Evolutionary conservation across 2,888 invertebrate species (phyloP).

Genomic region (Cephus runcator): DNA sequence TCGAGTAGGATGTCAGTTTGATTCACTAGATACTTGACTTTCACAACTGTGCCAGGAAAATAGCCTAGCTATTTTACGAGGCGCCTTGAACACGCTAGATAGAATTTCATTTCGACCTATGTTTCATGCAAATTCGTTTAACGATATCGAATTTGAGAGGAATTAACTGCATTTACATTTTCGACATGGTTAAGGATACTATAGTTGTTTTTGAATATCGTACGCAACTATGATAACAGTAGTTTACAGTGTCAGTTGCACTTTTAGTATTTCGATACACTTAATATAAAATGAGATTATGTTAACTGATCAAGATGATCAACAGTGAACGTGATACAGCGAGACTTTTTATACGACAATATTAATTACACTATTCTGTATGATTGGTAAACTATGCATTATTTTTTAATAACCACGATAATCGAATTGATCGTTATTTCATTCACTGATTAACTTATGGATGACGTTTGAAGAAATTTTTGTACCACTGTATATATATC

Average conservation of each 20-base stretch:
- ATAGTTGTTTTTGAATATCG: neutral
- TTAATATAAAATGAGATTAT: neutral
- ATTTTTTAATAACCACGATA: neutral
- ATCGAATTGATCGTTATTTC: neutral
- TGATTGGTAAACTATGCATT: neutral
- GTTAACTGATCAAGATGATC: neutral
- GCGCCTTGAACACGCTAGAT: constrained; percentile 45
- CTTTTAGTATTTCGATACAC: neutral
- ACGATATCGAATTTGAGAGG: neutral
- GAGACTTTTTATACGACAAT: neutral
- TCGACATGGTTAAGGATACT: neutral
- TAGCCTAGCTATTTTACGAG: constrained; percentile 55
- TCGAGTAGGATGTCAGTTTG: constrained; percentile 34
- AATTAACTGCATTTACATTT: neutral
- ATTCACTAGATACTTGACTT: constrained; percentile 45
- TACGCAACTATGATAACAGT: neutral
- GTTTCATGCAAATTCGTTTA: neutral
- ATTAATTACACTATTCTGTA: neutral
- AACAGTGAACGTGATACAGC: neutral
- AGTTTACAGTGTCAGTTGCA: neutral
- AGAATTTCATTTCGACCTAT: constrained; percentile 38
- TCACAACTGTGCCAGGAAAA: constrained; percentile 56
- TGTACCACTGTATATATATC: neutral
- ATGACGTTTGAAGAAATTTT: neutral
- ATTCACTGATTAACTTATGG: neutral